Percentiles rank a stretch among this genome's conserved stretches.
Evolutionary conservation across 53 echinoderm and acorn worm genomes (phyloP).

Genomic region (Astropecten irregularis): DNA sequence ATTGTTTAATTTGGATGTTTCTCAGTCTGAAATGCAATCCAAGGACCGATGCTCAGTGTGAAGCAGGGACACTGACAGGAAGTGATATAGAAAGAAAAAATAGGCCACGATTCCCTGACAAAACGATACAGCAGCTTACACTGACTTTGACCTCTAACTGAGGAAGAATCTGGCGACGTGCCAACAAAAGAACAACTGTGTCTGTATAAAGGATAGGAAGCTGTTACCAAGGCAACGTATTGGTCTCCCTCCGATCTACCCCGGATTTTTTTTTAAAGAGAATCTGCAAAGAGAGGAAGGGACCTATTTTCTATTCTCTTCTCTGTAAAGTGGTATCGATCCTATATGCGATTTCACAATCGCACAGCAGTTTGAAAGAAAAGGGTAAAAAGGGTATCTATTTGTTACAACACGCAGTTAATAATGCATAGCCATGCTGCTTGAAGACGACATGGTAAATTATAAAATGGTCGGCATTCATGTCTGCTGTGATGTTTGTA

Average conservation of each 20-base stretch:
- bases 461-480: not conserved
- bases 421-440: no score
- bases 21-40: no score
- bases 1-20: no score
- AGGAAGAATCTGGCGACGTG: not conserved
- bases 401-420: not conserved
- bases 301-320: not conserved
- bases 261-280: conserved; percentile 10
- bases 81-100: not conserved
- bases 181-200: not conserved
- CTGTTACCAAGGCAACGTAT: conserved; percentile 5
- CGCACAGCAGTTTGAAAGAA: not conserved
- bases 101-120: not conserved
- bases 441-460: no score
- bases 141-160: no score
- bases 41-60: no score
- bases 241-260: not conserved
- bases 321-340: conserved; percentile 8
- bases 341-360: not conserved
- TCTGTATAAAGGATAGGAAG: not conserved
- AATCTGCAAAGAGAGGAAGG: conserved; percentile 6
- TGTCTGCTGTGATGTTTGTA: not conserved
- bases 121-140: not conserved
- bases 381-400: not conserved
- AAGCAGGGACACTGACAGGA: not conserved